Percentiles rank a stretch among this genome's conserved stretches.
phyloP scores from a whole-genome alignment of 2,888 invertebrate genomes.

The Kryphioiulus occultus region DNA sequence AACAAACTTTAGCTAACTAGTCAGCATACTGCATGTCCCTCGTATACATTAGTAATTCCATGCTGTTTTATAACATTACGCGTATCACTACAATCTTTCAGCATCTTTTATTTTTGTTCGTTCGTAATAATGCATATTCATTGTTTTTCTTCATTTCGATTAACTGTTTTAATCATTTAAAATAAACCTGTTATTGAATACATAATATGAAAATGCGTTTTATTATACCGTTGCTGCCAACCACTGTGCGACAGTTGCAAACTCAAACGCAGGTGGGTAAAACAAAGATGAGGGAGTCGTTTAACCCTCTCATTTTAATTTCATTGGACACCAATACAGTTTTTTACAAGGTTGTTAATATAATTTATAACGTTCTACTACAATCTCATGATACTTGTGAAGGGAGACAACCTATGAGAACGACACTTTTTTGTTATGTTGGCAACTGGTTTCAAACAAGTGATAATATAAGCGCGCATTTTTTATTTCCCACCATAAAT shows the following conservation, averaged over 20 bases:
- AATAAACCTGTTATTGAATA: constrained; percentile 23
- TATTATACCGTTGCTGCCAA: not conserved
- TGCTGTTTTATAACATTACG: not conserved
- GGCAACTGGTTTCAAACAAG: not conserved
- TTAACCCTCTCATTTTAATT: not conserved
- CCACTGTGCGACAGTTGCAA: not conserved
- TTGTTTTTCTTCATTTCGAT: not conserved
- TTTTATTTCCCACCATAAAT: constrained; percentile 14
- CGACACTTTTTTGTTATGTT: constrained; percentile 7
- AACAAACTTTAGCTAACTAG: not conserved
- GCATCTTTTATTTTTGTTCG: not conserved
- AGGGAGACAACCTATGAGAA: constrained; percentile 6
- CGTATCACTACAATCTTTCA: not conserved
- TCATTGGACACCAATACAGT: not conserved
- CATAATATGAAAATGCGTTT: not conserved
- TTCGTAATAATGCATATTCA: not conserved
- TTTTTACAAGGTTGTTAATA: constrained; percentile 2
- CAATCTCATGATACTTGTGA: not conserved
- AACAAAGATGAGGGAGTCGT: not conserved
- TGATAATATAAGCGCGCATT: not conserved
- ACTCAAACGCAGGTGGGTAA: not conserved
- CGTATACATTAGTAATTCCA: not conserved
- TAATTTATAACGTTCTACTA: constrained; percentile 10
- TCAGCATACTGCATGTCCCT: not conserved
- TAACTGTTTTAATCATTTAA: constrained; percentile 10